Percentiles rank a stretch among this genome's conserved stretches.
Conservation (phyloP, 2,797 vertebrate species). For the Acrossocheilus wenchowensis region DNA sequence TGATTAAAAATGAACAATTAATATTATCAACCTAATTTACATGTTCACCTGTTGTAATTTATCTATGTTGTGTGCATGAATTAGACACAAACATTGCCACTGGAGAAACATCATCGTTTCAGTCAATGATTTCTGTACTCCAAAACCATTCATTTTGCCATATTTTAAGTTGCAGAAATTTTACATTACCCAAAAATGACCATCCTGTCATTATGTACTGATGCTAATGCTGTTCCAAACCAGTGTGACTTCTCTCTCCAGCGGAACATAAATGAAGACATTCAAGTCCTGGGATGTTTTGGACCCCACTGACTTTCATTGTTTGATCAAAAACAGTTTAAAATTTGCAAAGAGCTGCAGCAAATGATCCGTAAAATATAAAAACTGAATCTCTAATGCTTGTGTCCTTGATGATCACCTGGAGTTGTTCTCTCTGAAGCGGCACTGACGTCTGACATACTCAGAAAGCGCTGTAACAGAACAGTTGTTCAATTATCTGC, state of each 20-base stretch:
- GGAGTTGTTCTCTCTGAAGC: not conserved
- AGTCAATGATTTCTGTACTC: not conserved
- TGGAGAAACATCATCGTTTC: not conserved
- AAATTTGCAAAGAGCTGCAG: not conserved
- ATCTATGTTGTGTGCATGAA: too few relatives aligned
- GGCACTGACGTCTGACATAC: conserved; percentile 12
- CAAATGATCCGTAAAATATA: not conserved
- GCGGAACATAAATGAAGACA: not conserved
- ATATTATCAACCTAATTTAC: not conserved
- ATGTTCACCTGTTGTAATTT: not conserved
- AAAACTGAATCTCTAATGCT: not conserved
- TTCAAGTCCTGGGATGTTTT: not conserved
- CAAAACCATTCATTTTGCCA: not conserved
- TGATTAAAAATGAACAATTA: not conserved
- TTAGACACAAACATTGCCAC: too few relatives aligned
- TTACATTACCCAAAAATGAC: not conserved
- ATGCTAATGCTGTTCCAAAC: not conserved
- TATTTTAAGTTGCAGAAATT: not conserved
- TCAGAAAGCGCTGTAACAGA: conserved; percentile 60
- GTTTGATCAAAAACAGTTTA: not conserved
- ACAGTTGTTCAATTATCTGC: conserved; percentile 72
- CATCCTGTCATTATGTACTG: not conserved
- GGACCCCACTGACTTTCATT: not conserved
- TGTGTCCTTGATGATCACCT: conserved; percentile 13
- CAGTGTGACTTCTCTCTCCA: not conserved